A percentile compares a stretch with the other conserved stretches of the same genome.
Conservation (phyloP, 2,888 invertebrate genomes). For the Eledona agricola region DNA sequence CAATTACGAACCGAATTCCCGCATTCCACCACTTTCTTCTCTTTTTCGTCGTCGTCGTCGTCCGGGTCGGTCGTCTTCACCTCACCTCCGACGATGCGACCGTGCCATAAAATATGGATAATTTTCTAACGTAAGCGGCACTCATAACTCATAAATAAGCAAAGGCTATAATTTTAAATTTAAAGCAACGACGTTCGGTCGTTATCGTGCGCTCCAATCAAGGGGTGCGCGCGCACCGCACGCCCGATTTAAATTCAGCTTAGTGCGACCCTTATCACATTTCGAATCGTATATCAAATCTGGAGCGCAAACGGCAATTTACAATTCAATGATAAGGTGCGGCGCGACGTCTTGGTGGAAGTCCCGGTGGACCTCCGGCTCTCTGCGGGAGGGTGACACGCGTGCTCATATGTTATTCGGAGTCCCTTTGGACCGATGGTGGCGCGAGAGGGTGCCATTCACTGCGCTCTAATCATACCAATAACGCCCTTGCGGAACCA, state of each 20-base stretch:
- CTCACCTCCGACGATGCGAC: slow-evolving; percentile 30
- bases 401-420: slow-evolving; percentile 48
- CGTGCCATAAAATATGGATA: slow-evolving; percentile 43
- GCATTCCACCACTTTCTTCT: slow-evolving; percentile 6
- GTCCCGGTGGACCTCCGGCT: slow-evolving; percentile 50
- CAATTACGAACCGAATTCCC: slow-evolving; percentile 17
- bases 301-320: slow-evolving; percentile 50
- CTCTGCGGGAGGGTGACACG: slow-evolving; percentile 52
- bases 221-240: slow-evolving; percentile 47
- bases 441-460: slow-evolving; percentile 45
- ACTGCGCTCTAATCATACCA: slow-evolving; percentile 51
- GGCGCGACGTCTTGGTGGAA: no score
- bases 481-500: slow-evolving; percentile 39
- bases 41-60: no score
- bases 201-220: slow-evolving; percentile 50
- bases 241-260: slow-evolving; percentile 49
- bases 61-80: no score
- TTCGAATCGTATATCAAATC: slow-evolving; percentile 51
- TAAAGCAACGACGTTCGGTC: slow-evolving; percentile 47
- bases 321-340: slow-evolving; percentile 48
- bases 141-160: slow-evolving; percentile 52
- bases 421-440: slow-evolving; percentile 44
- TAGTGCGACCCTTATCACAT: slow-evolving; percentile 41
- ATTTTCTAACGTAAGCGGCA: slow-evolving; percentile 52
- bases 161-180: slow-evolving; percentile 53